These are phyloP conservation scores for Galagoides demidoff DNA, from an alignment of 2,797 vertebrate species.

Conservation along the genomic window DNA sequence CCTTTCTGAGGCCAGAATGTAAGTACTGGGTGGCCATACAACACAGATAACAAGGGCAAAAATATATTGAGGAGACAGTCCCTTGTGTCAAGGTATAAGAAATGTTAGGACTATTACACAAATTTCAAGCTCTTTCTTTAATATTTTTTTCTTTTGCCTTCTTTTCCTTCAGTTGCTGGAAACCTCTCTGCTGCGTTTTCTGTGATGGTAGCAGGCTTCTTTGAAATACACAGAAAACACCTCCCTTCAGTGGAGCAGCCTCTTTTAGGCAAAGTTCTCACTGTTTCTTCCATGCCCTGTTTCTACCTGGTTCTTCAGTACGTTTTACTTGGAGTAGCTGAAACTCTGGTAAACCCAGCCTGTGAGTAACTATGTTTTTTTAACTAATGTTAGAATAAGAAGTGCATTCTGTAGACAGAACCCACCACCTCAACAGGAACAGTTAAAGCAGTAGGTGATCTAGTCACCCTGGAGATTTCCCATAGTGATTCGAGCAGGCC, in stretches of 20 bases:
- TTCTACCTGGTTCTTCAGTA: constrained; percentile 94
- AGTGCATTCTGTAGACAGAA: neutral
- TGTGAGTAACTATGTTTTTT: constrained; percentile 88
- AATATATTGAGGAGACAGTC: no score
- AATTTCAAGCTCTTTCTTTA: no score
- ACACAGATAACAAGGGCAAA: no score
- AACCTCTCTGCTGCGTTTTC: constrained; percentile 91
- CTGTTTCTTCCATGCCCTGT: constrained; percentile 94
- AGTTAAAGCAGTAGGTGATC: neutral
- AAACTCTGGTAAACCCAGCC: constrained; percentile 93
- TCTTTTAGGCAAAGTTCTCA: constrained; percentile 90
- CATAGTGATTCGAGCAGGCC: constrained; percentile 16
- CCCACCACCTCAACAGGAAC: constrained; percentile 54
- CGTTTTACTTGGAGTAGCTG: constrained; percentile 94
- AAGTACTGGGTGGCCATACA: neutral
- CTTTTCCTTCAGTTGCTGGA: constrained; percentile 89
- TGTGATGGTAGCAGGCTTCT: constrained; percentile 90
- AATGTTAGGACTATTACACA: no score
- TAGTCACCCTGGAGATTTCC: constrained; percentile 53
- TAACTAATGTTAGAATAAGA: neutral
- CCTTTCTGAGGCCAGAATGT: neutral
- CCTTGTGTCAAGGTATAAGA: no score
- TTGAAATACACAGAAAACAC: constrained; percentile 91
- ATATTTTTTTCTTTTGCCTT: neutral
- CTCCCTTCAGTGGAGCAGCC: constrained; percentile 92